phyloP scores from a whole-genome alignment of 1,140 invertebrate species.

The Dendrolimus punctatus region DNA sequence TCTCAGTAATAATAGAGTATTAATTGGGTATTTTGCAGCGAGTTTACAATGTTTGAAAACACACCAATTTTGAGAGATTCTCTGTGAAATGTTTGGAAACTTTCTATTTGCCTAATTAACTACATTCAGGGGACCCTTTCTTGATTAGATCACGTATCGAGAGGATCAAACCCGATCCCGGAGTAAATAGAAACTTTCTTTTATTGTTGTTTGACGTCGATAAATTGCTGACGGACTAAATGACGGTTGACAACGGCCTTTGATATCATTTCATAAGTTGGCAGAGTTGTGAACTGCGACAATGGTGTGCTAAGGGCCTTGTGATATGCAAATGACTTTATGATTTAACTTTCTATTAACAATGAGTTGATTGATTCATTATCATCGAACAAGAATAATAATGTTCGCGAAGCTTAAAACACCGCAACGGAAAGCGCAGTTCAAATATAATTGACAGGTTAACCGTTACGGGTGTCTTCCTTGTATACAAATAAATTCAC shows the following conservation, averaged over 20 bases:
- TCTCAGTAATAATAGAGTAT: slow-evolving; percentile 1
- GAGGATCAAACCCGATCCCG: slow-evolving; percentile 37
- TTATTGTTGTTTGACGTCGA: slow-evolving; percentile 38
- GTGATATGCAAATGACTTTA: too few species aligned
- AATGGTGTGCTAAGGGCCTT: too few species aligned
- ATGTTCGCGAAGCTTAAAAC: too few species aligned
- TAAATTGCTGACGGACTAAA: slow-evolving; percentile 24
- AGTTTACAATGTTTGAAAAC: slow-evolving; percentile 33
- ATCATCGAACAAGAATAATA: too few species aligned
- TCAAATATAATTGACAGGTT: too few species aligned
- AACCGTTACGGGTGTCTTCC: too few species aligned
- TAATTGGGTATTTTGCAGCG: slow-evolving; percentile 18
- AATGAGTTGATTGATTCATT: too few species aligned
- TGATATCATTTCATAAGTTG: background rate
- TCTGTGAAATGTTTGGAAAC: slow-evolving; percentile 28
- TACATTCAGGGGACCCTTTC: slow-evolving; percentile 45
- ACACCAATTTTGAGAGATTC: slow-evolving; percentile 29
- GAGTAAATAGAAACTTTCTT: slow-evolving; percentile 42
- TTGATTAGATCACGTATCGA: slow-evolving; percentile 57
- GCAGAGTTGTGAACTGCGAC: background rate
- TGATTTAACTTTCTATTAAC: too few species aligned
- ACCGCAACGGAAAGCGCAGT: too few species aligned
- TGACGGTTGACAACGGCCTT: slow-evolving; percentile 12
- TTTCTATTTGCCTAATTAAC: slow-evolving; percentile 61
- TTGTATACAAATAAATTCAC: too few species aligned